These are phyloP conservation scores for Pharmacophagus antenor DNA, from an alignment of 2,888 invertebrate species.

Conservation along the genomic window DNA sequence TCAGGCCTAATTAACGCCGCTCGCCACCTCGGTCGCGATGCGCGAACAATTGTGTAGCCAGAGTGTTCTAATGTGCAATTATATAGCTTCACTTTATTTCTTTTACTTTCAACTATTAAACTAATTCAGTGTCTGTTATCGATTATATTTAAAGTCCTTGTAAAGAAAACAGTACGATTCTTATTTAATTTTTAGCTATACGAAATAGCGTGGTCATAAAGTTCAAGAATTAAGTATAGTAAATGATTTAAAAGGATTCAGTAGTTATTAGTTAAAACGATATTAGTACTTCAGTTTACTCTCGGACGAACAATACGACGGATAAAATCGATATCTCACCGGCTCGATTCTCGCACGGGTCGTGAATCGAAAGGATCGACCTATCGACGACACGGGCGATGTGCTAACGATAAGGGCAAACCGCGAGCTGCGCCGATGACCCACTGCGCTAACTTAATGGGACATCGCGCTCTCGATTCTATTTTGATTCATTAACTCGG, in stretches of 20 bases:
- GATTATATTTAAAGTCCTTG: background rate
- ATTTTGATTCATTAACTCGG: slow-evolving; percentile 59
- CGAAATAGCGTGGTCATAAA: background rate
- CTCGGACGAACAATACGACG: background rate
- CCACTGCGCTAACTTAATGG: slow-evolving; percentile 72
- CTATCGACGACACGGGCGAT: slow-evolving; percentile 47
- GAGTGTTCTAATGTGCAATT: slow-evolving; percentile 33
- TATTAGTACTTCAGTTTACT: background rate
- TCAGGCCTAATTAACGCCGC: slow-evolving; percentile 68
- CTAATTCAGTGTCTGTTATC: background rate
- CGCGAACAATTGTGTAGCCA: slow-evolving; percentile 58
- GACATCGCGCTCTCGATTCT: slow-evolving; percentile 65
- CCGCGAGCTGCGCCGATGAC: slow-evolving; percentile 57
- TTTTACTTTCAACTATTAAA: background rate
- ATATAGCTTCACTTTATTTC: slow-evolving; percentile 19
- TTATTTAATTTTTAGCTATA: background rate
- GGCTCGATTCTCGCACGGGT: slow-evolving; percentile 47
- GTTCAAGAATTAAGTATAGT: too few species aligned
- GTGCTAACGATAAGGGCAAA: slow-evolving; percentile 41
- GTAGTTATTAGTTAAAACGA: background rate
- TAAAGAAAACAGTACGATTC: background rate
- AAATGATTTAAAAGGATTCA: too few species aligned
- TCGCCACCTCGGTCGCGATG: slow-evolving; percentile 63
- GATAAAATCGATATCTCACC: slow-evolving; percentile 44
- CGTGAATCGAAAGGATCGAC: slow-evolving; percentile 53